Evolutionary conservation across 2,888 invertebrate genomes (phyloP), one percentile per base, ranked within the genome.

Genomic region (Phengaris arion): DNA sequence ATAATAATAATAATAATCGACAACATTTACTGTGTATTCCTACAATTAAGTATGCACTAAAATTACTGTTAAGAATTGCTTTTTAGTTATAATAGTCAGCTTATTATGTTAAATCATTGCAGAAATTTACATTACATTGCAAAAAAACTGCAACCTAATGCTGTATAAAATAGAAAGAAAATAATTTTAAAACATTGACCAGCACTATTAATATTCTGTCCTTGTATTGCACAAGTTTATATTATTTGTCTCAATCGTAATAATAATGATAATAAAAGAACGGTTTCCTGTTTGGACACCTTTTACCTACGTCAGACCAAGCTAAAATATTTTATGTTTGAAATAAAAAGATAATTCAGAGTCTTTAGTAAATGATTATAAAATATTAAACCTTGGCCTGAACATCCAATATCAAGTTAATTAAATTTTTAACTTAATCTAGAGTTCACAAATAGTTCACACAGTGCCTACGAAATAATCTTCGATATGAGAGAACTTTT

Each of bases 401-500:
- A 12, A 64, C 2, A 64, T 64, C 35, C 35, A 64, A 64, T 64
- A 10, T 64, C 6, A n/a, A n/a, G 35, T 64, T 13, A 64, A 64
- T 45, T 12, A 64, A 64, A 45, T 22, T 64, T 57, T 59, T 35
- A 2, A 12, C 35, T 64, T 64, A 64, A 35, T 45, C 64, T 64
- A 64, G 48, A 35, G 46, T 51, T 69, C n/a, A 72, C 35, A 52
- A 64, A 75, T 57, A 70, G 69, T 75, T 70, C 75, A 75, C 75
- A 75, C 48, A 57, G 70, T 75, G 48, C 52, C 68, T 74, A 57
- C 70, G n/a, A 55, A 51, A 51, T 76, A 59, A 48, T 74, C 45
- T 46, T 45, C 46, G 35, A 22, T 59, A 57, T 59, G 51, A 15
- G 22, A 69, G 69, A 55, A 46, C 12, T 15, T 68, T 64, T 6